phyloP scores from a whole-genome alignment of 2,888 invertebrate species.

The Polyommatus iphigenia region DNA sequence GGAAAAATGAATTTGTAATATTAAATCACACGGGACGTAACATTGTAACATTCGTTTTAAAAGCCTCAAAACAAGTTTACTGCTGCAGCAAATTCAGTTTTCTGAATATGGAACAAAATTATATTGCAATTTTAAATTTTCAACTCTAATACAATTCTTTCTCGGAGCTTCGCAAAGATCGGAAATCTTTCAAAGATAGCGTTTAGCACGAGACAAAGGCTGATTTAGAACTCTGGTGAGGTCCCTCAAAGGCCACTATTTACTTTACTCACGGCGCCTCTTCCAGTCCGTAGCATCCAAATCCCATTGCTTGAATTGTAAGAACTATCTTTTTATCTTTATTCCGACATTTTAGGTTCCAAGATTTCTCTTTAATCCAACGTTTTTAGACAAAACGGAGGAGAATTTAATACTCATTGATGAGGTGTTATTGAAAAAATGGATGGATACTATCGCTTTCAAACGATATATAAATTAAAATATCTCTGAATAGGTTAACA shows the following conservation, averaged over 20 bases:
- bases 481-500: too few species aligned
- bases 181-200: constrained; percentile 76
- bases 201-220: constrained; percentile 76
- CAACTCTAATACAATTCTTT: constrained; percentile 64
- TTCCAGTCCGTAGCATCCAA: constrained; percentile 58
- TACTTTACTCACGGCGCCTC: constrained; percentile 67
- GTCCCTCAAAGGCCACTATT: constrained; percentile 70
- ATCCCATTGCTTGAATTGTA: constrained; percentile 60
- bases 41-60: constrained; percentile 23
- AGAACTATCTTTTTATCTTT: constrained; percentile 46
- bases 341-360: constrained; percentile 30
- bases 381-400: background rate
- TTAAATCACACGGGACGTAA: constrained; percentile 24
- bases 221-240: constrained; percentile 70
- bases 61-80: constrained; percentile 32
- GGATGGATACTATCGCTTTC: background rate
- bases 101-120: constrained; percentile 48
- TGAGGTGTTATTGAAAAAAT: background rate
- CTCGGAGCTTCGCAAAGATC: constrained; percentile 64
- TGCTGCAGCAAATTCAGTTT: constrained; percentile 31
- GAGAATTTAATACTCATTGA: background rate
- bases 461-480: too few species aligned
- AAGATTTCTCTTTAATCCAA: background rate
- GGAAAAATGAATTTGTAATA: constrained; percentile 23
- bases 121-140: constrained; percentile 57